Conservation (phyloP, 2,888 invertebrate genomes). For the Imbricaverruca yamaguchii region DNA sequence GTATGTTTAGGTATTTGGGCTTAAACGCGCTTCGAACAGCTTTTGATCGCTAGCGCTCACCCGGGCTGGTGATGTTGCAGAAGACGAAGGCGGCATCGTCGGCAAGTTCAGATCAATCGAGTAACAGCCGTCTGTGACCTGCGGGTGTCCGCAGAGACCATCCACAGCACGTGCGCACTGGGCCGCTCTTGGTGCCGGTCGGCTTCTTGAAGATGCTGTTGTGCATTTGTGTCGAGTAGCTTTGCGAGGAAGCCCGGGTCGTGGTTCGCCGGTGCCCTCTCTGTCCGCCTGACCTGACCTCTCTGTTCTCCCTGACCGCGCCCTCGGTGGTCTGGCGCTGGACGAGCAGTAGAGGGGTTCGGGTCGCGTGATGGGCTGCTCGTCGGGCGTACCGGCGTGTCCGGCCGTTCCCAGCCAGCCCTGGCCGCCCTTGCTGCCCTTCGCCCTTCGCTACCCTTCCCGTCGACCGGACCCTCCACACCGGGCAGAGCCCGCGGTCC, state of each 20-base stretch:
- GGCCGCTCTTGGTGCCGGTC: conserved; percentile 66
- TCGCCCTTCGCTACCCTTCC: conserved; percentile 57
- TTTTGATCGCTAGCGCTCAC: conserved; percentile 54
- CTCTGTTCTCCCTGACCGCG: conserved; percentile 59
- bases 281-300: no score
- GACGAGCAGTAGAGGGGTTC: conserved; percentile 28
- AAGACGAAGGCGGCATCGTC: conserved; percentile 76
- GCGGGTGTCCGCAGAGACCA: conserved; percentile 63
- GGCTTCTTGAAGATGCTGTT: conserved; percentile 65
- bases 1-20: no score
- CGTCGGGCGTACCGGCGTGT: neutral
- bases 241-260: neutral
- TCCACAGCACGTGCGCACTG: conserved; percentile 72
- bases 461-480: conserved; percentile 64
- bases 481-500: conserved; percentile 64
- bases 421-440: conserved; percentile 52
- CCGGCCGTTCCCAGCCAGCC: neutral
- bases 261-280: neutral
- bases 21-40: no score
- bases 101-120: conserved; percentile 83
- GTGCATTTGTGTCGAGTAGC: conserved; percentile 55
- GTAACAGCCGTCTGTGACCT: conserved; percentile 57
- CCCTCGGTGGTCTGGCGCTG: conserved; percentile 52
- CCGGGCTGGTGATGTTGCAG: conserved; percentile 67
- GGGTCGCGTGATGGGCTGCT: neutral